Base-by-base conservation (phyloP, 2,888 invertebrate species). In the Parochlus steinenii region DNA sequence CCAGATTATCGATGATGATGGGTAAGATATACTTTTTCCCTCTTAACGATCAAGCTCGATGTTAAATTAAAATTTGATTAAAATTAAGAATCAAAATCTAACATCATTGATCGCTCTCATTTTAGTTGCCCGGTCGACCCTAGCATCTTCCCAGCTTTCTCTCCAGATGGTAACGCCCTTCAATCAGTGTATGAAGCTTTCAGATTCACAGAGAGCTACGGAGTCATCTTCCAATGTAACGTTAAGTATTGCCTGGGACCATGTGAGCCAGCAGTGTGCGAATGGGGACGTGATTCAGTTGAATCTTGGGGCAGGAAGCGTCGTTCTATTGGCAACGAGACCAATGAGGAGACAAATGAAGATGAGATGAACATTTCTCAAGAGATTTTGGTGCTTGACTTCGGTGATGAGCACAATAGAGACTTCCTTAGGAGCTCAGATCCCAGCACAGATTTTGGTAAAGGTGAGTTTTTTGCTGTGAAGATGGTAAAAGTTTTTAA, bases 161-260 rank as follows among this genome's bases (percentile, higher is more conserved):
- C 73, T 32, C 83, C 86, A 28, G 87, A 87, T 48, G 87, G 86
- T 39, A 86, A 86, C 56, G 87, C 87, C 1, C 62, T 89, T 40
- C 85, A 90, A 50, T 86, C 87, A 0, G 71, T 85, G 39, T 92
- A 92, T 52, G 90, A 92, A 61, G 90, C 90, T 1, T 92, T 92
- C 67, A 71, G 90, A 52, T 92, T 92, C 56, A 92, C 90, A 1
- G 90, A 92, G 56, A 90, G 89, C 8, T 92, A 92, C 48, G 90
- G 90, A 32, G 90, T 92, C 41, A 92, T 92, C 55, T 92, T 92
- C 74, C 90, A 92, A 55, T 92, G 90, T 58, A 92, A 92, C 58
- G 90, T 92, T 47, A 90, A 90, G 55, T 92, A 92, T 57, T 92
- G 90, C 52, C 69, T 92, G 42, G 90, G 90, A 52, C 87, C 86